Conservation (phyloP, 2,888 invertebrate genomes). For the Salpingus planirostris region DNA sequence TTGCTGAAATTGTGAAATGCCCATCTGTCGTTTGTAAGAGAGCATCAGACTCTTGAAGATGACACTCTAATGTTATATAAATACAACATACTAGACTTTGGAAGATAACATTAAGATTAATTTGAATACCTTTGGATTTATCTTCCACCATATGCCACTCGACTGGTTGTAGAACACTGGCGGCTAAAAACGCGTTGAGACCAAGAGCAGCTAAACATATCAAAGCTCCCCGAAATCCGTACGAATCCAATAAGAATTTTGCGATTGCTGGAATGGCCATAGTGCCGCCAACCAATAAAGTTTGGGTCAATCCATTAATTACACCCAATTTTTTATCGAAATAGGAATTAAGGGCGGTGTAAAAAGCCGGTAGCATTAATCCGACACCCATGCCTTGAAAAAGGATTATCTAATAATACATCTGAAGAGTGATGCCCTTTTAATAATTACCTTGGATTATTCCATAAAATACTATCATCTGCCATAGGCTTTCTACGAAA, state of each 20-base stretch:
- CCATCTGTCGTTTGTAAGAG: no score
- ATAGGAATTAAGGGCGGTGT: slow-evolving; percentile 66
- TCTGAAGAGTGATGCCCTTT: no score
- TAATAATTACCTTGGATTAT: slow-evolving; percentile 41
- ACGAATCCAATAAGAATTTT: slow-evolving; percentile 51
- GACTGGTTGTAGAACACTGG: slow-evolving; percentile 64
- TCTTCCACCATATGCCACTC: slow-evolving; percentile 8
- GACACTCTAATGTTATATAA: no score
- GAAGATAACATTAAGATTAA: no score
- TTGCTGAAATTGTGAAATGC: no score
- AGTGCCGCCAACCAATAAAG: slow-evolving; percentile 57
- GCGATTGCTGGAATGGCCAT: slow-evolving; percentile 61
- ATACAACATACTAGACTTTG: no score
- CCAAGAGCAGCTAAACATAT: slow-evolving; percentile 60
- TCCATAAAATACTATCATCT: slow-evolving; percentile 56
- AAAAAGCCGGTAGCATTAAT: slow-evolving; percentile 61
- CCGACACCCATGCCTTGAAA: slow-evolving; percentile 60
- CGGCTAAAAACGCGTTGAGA: slow-evolving; percentile 57
- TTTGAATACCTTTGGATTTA: slow-evolving; percentile 7
- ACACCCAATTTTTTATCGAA: slow-evolving; percentile 60
- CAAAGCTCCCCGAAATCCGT: slow-evolving; percentile 63
- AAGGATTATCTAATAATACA: neutral
- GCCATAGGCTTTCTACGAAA: slow-evolving; percentile 53
- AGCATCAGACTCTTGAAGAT: no score
- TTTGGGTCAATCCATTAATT: slow-evolving; percentile 69